Evolutionary conservation across 1,140 invertebrate species (phyloP).

Genomic region (Eriocheir sinensis): DNA sequence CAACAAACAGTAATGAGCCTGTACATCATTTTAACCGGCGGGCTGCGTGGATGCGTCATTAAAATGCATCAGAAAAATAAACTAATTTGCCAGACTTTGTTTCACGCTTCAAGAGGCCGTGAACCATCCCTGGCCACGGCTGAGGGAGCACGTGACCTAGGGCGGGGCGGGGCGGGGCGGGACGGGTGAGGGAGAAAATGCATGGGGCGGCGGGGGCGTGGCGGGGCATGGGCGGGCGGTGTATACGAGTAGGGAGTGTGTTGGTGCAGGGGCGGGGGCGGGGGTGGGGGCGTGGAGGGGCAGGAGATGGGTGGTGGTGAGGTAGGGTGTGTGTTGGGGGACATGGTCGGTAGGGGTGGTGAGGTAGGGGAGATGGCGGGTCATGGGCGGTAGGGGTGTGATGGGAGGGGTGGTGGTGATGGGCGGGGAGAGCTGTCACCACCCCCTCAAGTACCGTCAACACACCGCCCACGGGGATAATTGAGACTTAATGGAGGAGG

Average conservation of each 20-base stretch:
- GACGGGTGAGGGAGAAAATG: not conserved
- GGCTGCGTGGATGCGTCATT: not conserved
- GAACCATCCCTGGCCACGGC: not conserved
- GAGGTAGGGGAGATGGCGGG: not conserved
- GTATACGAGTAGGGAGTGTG: not conserved
- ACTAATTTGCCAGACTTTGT: constrained; percentile 4
- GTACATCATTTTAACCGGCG: not conserved
- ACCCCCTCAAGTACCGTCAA: not conserved
- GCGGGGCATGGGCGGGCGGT: not conserved
- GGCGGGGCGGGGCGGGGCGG: not conserved
- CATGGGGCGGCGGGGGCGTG: not conserved
- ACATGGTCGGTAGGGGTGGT: not conserved
- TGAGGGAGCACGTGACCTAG: constrained; percentile 5
- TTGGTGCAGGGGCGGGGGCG: not conserved
- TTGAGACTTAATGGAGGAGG: not conserved
- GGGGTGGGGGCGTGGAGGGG: not conserved
- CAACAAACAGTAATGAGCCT: not conserved
- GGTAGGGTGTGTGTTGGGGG: not conserved
- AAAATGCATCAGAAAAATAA: constrained; percentile 20
- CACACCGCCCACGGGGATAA: not conserved
- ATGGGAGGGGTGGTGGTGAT: not conserved
- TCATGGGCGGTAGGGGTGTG: not conserved
- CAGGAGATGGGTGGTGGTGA: not conserved
- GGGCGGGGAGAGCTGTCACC: constrained; percentile 24
- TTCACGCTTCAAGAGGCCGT: not conserved